phyloP scores from a whole-genome alignment of 2,888 invertebrate genomes.

The Melinaea menophilus region DNA sequence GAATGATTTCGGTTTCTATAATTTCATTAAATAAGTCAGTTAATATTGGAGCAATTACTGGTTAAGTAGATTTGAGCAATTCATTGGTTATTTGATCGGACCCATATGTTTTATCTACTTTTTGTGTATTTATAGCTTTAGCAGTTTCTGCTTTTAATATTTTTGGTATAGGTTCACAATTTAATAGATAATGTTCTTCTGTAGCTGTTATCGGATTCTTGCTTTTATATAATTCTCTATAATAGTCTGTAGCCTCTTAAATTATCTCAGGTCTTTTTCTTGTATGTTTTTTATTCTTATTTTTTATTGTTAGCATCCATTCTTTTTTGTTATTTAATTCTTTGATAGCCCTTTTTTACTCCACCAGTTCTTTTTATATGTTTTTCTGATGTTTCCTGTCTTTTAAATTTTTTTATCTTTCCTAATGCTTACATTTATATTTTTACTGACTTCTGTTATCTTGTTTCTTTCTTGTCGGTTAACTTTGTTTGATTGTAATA shows the following conservation, averaged over 20 bases:
- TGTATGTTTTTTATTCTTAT: slow-evolving; percentile 8
- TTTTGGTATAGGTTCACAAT: slow-evolving; percentile 10
- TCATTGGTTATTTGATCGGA: slow-evolving; percentile 12
- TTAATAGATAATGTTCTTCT: background rate
- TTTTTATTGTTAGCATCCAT: slow-evolving; percentile 12
- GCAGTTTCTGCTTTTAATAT: slow-evolving; percentile 7
- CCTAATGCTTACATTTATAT: slow-evolving; percentile 27
- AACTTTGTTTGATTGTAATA: slow-evolving; percentile 23
- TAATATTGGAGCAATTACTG: background rate
- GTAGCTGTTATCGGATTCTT: slow-evolving; percentile 1
- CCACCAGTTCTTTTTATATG: slow-evolving; percentile 30
- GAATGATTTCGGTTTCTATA: too few relatives aligned
- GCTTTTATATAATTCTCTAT: slow-evolving; percentile 12
- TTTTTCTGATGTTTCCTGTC: slow-evolving; percentile 22
- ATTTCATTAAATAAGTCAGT: too few relatives aligned
- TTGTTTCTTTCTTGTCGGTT: slow-evolving; percentile 26
- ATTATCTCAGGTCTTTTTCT: slow-evolving; percentile 15
- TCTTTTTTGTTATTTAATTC: slow-evolving; percentile 15
- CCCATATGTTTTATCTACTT: slow-evolving; percentile 6
- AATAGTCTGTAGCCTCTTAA: slow-evolving; percentile 7
- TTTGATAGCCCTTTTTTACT: slow-evolving; percentile 28
- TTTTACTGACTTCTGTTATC: slow-evolving; percentile 33
- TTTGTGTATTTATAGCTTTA: slow-evolving; percentile 7
- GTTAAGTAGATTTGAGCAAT: slow-evolving; percentile 7
- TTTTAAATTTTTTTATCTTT: slow-evolving; percentile 30